Evolutionary conservation across 2,797 vertebrate species (phyloP).

Genomic region (Peromyscus aztecus): DNA sequence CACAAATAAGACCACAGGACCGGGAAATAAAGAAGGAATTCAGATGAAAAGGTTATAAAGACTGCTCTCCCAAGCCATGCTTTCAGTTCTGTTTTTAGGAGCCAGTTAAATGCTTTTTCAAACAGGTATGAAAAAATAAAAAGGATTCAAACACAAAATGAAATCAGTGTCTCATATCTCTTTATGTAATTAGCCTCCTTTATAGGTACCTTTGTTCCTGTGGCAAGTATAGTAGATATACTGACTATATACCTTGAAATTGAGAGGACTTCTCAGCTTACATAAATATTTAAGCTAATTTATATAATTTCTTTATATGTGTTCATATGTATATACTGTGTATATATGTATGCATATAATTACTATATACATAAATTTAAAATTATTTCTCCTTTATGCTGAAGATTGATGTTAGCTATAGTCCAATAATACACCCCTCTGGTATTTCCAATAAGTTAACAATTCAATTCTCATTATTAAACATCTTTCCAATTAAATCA

Average conservation of each 20-base stretch:
- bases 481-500: slow-evolving; percentile 11
- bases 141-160: not conserved
- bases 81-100: not conserved
- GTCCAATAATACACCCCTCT: not conserved
- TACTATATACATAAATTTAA: not conserved
- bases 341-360: not conserved
- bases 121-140: not conserved
- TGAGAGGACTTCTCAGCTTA: not conserved
- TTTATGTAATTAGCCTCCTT: not conserved
- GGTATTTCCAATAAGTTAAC: not conserved
- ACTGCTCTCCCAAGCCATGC: not conserved
- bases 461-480: not conserved
- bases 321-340: not conserved
- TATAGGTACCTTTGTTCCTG: not conserved
- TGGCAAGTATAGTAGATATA: not conserved
- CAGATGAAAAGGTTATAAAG: not conserved
- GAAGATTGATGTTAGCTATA: not conserved
- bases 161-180: not conserved
- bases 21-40: not conserved
- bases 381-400: not conserved
- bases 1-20: too few species aligned
- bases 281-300: not conserved
- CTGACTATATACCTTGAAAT: not conserved
- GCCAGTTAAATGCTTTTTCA: not conserved
- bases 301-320: not conserved